A percentile compares a stretch with the other conserved stretches of the same genome.
phyloP scores from a whole-genome alignment of 2,888 invertebrate species.

The Strigamia crassipes region DNA sequence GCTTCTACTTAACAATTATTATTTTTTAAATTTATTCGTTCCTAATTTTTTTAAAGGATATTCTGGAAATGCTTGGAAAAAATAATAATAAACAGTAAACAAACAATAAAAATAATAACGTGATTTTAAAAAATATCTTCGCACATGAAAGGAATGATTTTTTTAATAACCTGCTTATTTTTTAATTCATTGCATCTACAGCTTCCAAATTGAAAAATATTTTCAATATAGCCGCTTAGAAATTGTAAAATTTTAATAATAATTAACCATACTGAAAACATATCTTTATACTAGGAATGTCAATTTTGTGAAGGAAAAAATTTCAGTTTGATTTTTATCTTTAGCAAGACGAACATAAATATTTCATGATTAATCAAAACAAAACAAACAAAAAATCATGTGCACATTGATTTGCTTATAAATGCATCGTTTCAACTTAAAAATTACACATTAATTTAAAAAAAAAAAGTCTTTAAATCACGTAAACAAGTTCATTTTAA shows the following conservation, averaged over 20 bases:
- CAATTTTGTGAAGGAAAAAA: slow-evolving; percentile 11
- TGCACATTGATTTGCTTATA: slow-evolving; percentile 10
- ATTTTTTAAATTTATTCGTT: background rate
- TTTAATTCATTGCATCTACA: slow-evolving; percentile 21
- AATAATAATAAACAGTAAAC: slow-evolving; percentile 11
- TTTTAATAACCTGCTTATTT: slow-evolving; percentile 16
- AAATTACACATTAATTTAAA: background rate
- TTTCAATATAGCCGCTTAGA: background rate
- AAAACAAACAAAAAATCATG: background rate
- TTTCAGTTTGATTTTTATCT: background rate
- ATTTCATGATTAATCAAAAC: background rate
- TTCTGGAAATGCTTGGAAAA: slow-evolving; percentile 38
- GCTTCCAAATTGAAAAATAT: slow-evolving; percentile 29
- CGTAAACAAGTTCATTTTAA: background rate
- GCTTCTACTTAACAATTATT: background rate
- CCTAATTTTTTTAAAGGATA: background rate
- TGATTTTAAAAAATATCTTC: slow-evolving; percentile 23
- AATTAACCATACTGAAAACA: slow-evolving; percentile 26
- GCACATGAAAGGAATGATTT: slow-evolving; percentile 29
- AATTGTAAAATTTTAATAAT: slow-evolving; percentile 25
- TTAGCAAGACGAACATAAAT: slow-evolving; percentile 21
- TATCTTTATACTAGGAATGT: slow-evolving; percentile 10
- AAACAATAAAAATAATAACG: slow-evolving; percentile 8
- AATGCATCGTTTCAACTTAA: background rate
- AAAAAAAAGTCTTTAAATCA: background rate